Percentiles rank a stretch among this genome's conserved stretches.
Evolutionary conservation across 2,888 invertebrate genomes (phyloP).

Genomic region (Romanomermis culicivorax): DNA sequence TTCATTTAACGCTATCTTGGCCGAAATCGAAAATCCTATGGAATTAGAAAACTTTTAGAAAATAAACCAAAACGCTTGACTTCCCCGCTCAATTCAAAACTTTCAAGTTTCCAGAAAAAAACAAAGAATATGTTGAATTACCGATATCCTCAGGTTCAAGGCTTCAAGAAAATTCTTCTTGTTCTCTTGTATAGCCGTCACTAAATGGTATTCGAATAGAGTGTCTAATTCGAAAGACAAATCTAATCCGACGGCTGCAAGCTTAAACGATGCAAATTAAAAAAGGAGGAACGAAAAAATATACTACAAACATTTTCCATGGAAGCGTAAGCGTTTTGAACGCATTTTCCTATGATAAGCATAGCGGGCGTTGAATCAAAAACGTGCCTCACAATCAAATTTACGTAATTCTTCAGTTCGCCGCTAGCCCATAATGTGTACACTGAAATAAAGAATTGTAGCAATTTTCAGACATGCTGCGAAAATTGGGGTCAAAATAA

Average conservation of each 20-base stretch:
- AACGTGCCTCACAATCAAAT: constrained; percentile 22
- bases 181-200: constrained; percentile 51
- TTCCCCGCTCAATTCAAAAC: too few species aligned
- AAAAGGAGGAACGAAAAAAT: not conserved
- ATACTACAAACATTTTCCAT: not conserved
- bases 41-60: constrained; percentile 5
- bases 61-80: too few species aligned
- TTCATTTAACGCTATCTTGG: too few species aligned
- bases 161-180: constrained; percentile 61
- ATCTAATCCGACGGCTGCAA: constrained; percentile 52
- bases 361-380: constrained; percentile 14
- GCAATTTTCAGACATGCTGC: not conserved
- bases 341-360: constrained; percentile 8
- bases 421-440: constrained; percentile 19
- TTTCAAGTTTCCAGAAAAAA: too few species aligned
- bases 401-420: constrained; percentile 21
- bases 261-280: constrained; percentile 7
- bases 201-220: constrained; percentile 47
- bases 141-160: constrained; percentile 42
- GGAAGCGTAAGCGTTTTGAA: not conserved
- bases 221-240: constrained; percentile 73
- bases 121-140: too few species aligned
- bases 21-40: constrained; percentile 6
- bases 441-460: constrained; percentile 4
- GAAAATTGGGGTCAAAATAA: not conserved